Evolutionary conservation across 2,888 invertebrate species (phyloP), one percentile per base, ranked within the genome.

Genomic region (Thera britannica): DNA sequence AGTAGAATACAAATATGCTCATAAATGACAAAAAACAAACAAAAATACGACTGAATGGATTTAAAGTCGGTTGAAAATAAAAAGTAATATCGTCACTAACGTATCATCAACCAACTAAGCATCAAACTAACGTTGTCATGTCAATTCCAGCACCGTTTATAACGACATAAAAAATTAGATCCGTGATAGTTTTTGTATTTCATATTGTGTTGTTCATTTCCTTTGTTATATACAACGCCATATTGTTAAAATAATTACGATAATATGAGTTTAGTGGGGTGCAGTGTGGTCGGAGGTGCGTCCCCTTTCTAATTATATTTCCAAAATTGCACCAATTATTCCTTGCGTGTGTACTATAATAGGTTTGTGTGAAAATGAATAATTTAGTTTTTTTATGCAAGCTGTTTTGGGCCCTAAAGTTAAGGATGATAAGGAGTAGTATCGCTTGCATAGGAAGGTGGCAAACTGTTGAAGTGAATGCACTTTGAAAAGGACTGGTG

Each of bases 181-280:
- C 2, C 49, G 58, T 62, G 58, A 35, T 49, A 44, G 57, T 67
- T 51, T 49, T 58, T 55, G 62, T 67, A 58, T 57, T 48, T 55
- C 58, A 12, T 58, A 49, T 35, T 79, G 76, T 72, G 59, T 58
- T 73, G 81, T 81, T 79, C 76, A 80, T 82, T 78, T 77, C 72
- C 76, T 79, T 74, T 65, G 61, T 77, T 67, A 69, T 65, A 70
- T 67, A 58, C 46, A 58, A 67, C 71, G 72, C 74, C 75, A 75
- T 76, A 73, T 75, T 81, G 75, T 73, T 57, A 55, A 54, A 38
- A 65, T 57, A 58, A 74, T 73, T 74, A 71, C 59, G 38, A 60
- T 49, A 65, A 9, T 71, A 71, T 57, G 58, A 65, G 65, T 69
- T 70, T 12, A 35, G 68, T 63, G 67, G 72, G 72, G 41, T 72